Evolutionary conservation across 2,113 vertebrate genomes (phyloP).

Genomic region (Anser cygnoides): DNA sequence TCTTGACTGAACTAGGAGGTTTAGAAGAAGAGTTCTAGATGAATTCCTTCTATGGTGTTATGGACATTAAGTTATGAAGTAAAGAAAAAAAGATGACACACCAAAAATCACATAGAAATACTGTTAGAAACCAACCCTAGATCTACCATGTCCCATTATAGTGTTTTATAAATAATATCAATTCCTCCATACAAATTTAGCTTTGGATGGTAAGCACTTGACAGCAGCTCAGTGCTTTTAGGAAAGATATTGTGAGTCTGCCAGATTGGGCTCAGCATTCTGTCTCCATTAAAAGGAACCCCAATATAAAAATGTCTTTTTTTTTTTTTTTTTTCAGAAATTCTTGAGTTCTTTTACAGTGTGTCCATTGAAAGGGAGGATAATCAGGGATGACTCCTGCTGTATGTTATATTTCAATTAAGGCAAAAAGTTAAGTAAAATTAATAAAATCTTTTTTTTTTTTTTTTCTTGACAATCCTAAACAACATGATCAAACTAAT

Average conservation of each 20-base stretch:
- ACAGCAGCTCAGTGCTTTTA: neutral
- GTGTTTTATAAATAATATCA: neutral
- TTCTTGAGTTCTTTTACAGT: neutral
- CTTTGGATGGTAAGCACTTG: neutral
- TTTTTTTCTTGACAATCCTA: rapidly evolving
- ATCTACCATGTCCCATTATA: neutral
- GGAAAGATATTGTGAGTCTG: neutral
- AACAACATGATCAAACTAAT: rapidly evolving
- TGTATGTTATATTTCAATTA: neutral
- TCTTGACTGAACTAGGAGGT: neutral
- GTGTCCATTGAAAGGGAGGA: neutral
- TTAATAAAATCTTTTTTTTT: rapidly evolving
- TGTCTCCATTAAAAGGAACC: neutral
- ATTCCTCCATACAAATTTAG: neutral
- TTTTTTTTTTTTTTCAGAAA: neutral
- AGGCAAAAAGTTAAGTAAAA: neutral
- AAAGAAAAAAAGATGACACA: neutral
- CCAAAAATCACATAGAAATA: neutral
- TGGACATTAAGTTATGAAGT: neutral
- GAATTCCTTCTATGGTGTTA: neutral
- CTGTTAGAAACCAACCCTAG: neutral
- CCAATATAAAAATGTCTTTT: neutral
- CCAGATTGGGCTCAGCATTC: too few relatives aligned
- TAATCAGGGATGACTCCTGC: neutral
- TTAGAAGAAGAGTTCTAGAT: neutral